phyloP scores from a whole-genome alignment of 2,113 vertebrate genomes.

The Castor canadensis region DNA sequence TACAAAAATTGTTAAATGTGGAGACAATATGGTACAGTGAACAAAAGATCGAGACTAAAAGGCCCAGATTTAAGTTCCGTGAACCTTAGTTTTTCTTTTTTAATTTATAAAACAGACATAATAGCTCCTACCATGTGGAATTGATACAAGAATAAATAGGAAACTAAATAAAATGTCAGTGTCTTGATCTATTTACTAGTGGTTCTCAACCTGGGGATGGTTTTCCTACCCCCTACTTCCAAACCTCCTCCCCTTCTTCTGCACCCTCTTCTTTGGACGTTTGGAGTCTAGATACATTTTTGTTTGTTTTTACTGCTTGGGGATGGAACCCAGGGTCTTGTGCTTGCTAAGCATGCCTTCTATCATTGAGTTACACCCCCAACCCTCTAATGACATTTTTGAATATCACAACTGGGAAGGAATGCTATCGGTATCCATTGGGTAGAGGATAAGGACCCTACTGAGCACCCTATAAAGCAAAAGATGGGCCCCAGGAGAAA shows the following conservation, averaged over 20 bases:
- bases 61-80: neutral
- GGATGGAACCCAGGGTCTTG: no score
- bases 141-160: neutral
- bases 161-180: neutral
- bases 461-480: neutral
- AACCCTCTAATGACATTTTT: neutral
- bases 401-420: neutral
- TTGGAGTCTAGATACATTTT: no score
- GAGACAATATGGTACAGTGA: neutral
- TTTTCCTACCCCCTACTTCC: no score
- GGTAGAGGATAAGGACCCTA: no score
- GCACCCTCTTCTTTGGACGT: no score
- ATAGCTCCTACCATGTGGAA: neutral
- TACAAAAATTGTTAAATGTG: neutral
- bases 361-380: no score
- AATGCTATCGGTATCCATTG: neutral
- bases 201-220: no score
- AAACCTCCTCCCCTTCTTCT: no score
- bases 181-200: no score
- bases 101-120: neutral
- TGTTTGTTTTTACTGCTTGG: no score
- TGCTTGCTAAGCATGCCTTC: no score
- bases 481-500: neutral
- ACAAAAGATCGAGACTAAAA: neutral
- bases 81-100: neutral